Evolutionary conservation across 2,113 vertebrate genomes (phyloP).

Genomic region (Gulo gulo): DNA sequence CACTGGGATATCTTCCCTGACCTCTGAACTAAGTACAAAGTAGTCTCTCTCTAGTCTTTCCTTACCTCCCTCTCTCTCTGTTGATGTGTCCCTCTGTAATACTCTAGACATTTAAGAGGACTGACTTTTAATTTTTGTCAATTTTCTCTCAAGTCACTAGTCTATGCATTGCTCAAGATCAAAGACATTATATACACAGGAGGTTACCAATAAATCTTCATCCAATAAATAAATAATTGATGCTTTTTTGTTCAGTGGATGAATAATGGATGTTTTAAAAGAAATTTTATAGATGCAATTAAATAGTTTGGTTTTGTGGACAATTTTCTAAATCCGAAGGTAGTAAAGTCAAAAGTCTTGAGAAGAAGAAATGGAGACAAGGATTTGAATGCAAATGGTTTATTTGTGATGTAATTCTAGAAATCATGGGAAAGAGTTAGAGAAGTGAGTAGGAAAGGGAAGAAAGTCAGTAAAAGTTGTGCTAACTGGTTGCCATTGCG

Average conservation of each 20-base stretch:
- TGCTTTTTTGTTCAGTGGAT: background rate
- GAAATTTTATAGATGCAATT: background rate
- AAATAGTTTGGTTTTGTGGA: background rate
- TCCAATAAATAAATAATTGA: background rate
- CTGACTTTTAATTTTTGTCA: background rate
- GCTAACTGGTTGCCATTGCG: background rate
- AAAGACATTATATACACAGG: background rate
- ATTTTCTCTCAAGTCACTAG: background rate
- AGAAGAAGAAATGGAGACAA: background rate
- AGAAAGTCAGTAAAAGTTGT: background rate
- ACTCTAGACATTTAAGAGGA: background rate
- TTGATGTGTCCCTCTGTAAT: background rate
- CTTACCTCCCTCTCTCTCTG: background rate
- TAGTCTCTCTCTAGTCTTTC: background rate
- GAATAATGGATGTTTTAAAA: background rate
- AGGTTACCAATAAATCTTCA: background rate
- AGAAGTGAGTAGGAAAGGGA: background rate
- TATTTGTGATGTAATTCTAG: background rate
- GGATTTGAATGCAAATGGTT: background rate
- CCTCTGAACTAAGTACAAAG: background rate
- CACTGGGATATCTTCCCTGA: background rate
- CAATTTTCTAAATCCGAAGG: background rate
- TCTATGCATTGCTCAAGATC: background rate
- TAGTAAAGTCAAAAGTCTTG: background rate
- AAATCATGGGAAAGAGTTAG: rapidly evolving